These are phyloP conservation scores for Phalacrocorax aristotelis DNA, from an alignment of 2,113 vertebrate species.

Conservation along the genomic window DNA sequence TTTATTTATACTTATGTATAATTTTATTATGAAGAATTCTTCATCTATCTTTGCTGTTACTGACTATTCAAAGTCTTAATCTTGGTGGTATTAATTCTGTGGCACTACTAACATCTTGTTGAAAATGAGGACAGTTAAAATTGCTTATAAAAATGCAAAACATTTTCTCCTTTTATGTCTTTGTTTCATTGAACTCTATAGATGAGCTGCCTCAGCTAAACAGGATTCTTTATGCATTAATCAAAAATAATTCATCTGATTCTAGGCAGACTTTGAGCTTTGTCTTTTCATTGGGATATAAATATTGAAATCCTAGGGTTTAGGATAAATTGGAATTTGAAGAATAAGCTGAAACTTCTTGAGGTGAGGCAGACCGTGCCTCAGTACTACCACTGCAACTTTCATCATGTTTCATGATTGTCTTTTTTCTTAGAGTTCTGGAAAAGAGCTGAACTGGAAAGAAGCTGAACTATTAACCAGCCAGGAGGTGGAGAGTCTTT, in stretches of 20 bases:
- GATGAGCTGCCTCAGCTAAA: conserved; percentile 5
- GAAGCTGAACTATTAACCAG: background rate
- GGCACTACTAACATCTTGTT: background rate
- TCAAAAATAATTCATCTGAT: conserved; percentile 26
- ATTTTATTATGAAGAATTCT: background rate
- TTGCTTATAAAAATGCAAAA: conserved; percentile 45
- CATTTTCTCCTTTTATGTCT: conserved; percentile 7
- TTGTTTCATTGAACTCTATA: conserved; percentile 21
- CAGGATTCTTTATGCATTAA: background rate
- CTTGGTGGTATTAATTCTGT: background rate
- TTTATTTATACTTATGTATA: background rate
- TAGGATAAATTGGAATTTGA: background rate
- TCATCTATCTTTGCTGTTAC: background rate
- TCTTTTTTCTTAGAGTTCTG: background rate
- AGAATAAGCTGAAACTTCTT: background rate
- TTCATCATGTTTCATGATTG: background rate
- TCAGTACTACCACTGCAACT: background rate
- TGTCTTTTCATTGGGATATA: background rate
- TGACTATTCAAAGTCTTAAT: background rate
- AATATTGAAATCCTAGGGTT: background rate
- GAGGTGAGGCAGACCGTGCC: background rate
- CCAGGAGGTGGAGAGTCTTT: background rate
- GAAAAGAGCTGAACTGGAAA: background rate
- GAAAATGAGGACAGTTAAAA: conserved; percentile 3
- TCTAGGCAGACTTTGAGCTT: background rate